Conservation (phyloP, 2,113 vertebrate species). For the Sardina pilchardus region DNA sequence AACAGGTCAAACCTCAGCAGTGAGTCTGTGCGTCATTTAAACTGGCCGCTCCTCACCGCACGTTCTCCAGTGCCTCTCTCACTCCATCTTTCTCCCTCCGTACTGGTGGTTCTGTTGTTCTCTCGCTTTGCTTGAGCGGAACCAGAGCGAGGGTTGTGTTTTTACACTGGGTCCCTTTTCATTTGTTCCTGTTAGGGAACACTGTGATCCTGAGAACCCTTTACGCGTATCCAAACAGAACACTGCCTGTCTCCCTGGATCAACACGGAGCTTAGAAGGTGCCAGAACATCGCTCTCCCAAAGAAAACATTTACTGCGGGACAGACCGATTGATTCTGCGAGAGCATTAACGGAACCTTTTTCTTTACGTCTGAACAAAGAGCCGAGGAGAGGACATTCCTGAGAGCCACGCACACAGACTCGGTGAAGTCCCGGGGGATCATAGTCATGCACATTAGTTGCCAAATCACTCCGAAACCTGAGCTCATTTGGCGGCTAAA, state of each 20-base stretch:
- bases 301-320: neutral
- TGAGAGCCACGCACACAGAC: neutral
- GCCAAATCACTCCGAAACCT: neutral
- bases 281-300: neutral
- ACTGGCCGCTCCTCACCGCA: no score
- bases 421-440: neutral
- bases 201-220: neutral
- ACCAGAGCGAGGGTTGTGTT: neutral
- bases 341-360: neutral
- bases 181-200: neutral
- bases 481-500: neutral
- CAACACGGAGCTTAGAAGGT: neutral
- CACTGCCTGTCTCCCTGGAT: neutral
- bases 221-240: neutral
- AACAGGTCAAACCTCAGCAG: no score
- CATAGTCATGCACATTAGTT: neutral
- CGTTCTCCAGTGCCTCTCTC: no score
- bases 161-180: neutral
- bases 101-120: no score
- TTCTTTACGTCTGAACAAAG: neutral
- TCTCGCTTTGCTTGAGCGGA: neutral
- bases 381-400: neutral
- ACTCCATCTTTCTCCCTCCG: no score
- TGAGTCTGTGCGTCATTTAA: no score
- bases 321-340: neutral